phyloP scores from a whole-genome alignment of 1,140 invertebrate genomes.

The Steinernema khuongi region DNA sequence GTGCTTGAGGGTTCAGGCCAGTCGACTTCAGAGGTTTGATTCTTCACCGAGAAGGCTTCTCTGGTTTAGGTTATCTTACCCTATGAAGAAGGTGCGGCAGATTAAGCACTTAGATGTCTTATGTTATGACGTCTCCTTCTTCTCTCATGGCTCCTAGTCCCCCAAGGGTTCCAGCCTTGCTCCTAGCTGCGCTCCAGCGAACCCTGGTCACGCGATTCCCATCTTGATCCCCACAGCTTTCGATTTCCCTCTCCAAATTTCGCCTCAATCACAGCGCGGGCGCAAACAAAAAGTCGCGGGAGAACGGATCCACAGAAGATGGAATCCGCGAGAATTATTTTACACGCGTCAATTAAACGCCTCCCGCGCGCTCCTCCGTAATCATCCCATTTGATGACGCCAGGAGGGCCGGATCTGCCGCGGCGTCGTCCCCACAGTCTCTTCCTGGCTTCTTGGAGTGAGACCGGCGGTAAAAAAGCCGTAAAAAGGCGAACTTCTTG shows the following conservation, averaged over 20 bases:
- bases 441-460: background rate
- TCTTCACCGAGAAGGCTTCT: background rate
- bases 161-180: too few relatives aligned
- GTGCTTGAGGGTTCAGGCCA: too few relatives aligned
- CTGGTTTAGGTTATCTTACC: too few relatives aligned
- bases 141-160: too few relatives aligned
- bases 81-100: too few relatives aligned
- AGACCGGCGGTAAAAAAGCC: conserved; percentile 2
- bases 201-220: background rate
- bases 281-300: background rate
- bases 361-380: background rate
- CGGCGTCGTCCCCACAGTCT: background rate
- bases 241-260: background rate
- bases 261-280: background rate
- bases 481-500: background rate
- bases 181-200: too few relatives aligned
- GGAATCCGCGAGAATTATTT: background rate
- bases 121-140: too few relatives aligned
- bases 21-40: background rate
- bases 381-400: conserved; percentile 6
- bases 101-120: too few relatives aligned
- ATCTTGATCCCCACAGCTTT: background rate
- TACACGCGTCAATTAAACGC: conserved; percentile 4
- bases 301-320: background rate
- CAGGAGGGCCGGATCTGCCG: background rate